Base-by-base conservation (phyloP, 2,888 invertebrate genomes). In the Drymonia ruficornis region DNA sequence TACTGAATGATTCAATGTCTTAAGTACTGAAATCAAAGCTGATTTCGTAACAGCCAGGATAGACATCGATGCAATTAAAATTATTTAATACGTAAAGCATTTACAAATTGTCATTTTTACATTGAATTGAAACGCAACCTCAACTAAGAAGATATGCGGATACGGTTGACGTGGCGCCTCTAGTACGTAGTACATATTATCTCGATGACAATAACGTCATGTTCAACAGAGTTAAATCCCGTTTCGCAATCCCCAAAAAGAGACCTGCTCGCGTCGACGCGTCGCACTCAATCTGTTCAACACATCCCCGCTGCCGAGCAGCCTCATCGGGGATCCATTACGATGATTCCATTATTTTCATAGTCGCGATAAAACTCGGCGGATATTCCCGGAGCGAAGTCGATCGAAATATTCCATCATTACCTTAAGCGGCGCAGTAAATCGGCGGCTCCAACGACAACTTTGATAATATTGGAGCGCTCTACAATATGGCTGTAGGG, bases 341-440 rank as follows among this genome's bases (percentile, higher is more conserved):
- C 72, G 65, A 72, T 76, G 76, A 78, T 72, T 65, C 59, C 64
- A 47, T 47, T 47, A 47, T 47, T 47, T 47, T 47, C 47, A 72
- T 64, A 70, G 60, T 65, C 70, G 63, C 72, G 70, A 79, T 78
- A 78, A 80, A 77, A 64, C 68, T 59, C 69, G 66, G 62, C 59
- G 70, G 63, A 70, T 70, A 73, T 73, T 75, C 56, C 67, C 61
- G 65, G 68, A 67, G 71, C 70, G 74, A 71, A 78, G 66, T 76
- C 76, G 80, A 77, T 78, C 76, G 78, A 72, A 81, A 82, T 81
- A 83, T 83, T 83, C 83, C 75, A 78, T 83, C 82, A 83, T 84
- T 83, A 83, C 83, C 78, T 81, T 80, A 80, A 82, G 75, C 70
- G 67, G 72, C 72, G 64, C 70, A 74, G 80, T 81, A 81, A 81